Evolutionary conservation across 1,140 invertebrate species (phyloP), one percentile per base, ranked within the genome.

Genomic region (Lordiphosa collinella): DNA sequence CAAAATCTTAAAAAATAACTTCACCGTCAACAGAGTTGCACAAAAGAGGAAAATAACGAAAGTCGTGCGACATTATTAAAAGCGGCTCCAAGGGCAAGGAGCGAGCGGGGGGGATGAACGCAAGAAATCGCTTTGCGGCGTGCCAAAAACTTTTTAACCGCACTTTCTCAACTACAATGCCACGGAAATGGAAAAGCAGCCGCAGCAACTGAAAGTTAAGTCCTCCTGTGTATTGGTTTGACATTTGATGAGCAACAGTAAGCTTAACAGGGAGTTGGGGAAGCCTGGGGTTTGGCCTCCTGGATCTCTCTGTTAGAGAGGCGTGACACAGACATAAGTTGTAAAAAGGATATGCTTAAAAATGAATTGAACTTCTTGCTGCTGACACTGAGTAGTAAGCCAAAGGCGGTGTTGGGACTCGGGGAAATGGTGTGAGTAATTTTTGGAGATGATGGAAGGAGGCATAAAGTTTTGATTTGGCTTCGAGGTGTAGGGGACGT

Each of bases 351-450:
- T 78, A 65, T 78, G 60, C 64, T 84, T 70, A 73, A 84, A 78
- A 84, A 73, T 69, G 79, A 85, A 78, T 84, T 84, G 60, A 84
- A 78, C 79, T 84, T 84, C 79, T 84, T 84, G 78, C 60, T 60
- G 46, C 44, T 69, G 55, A 58, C 56, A 65, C 49, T 12, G 31
- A 46, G 46, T 40, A 38, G 53, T 22, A 48, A 32, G 29, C 14
- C 18, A 38, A 7, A 43, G 38, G 46, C n/a, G n/a, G n/a, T n/a
- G n/a, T n/a, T n/a, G 38, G 29, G 43, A 7, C n/a, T 3, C 29
- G 14, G 48, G 25, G 18, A 11, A n/a, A 11, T 18, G 25, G 10
- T 16, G 12, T 1, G 18, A 4, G 10, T 14, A 6, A 52, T 38
- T 18, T 31, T 13, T 40, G 25, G 7, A 29, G 6, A 6, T 2